Evolutionary conservation across 1,140 invertebrate species (phyloP).

Genomic region (Trichonephila clavipes): DNA sequence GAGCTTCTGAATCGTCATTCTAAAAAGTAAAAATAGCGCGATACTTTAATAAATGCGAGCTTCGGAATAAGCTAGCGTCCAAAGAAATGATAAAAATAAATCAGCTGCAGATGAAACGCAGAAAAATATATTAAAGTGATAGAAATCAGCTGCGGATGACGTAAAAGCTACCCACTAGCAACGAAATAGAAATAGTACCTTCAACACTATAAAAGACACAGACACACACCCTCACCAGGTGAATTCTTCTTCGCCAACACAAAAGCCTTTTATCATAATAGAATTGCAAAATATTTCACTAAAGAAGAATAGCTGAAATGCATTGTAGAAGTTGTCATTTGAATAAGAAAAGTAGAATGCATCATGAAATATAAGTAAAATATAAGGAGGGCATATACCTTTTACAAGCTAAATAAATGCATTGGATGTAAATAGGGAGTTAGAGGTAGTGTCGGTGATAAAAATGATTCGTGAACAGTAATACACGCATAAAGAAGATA

Average conservation of each 20-base stretch:
- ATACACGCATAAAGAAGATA: no score
- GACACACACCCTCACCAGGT: not conserved
- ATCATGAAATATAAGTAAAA: not conserved
- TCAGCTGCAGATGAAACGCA: conserved; percentile 31
- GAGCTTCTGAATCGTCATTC: not conserved
- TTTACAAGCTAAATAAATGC: not conserved
- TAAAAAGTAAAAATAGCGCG: not conserved
- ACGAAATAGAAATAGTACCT: conserved; percentile 40
- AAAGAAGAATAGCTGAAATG: not conserved
- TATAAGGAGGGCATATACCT: not conserved
- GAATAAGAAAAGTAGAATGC: conserved; percentile 12
- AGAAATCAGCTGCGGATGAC: conserved; percentile 46
- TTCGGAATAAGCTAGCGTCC: not conserved
- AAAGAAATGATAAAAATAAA: conserved; percentile 44
- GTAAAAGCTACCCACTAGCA: conserved; percentile 4
- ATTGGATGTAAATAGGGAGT: not conserved
- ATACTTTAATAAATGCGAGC: not conserved
- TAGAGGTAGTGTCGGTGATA: no score
- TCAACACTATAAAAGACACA: conserved; percentile 8
- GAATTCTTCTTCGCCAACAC: not conserved
- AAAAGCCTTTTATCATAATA: conserved; percentile 17
- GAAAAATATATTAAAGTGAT: conserved; percentile 39
- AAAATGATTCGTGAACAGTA: no score
- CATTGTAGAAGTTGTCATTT: not conserved
- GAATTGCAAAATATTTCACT: conserved; percentile 19